A percentile compares a stretch with the other conserved stretches of the same genome.
phyloP scores from a whole-genome alignment of 1,140 invertebrate genomes.

The Adelges cooleyi region DNA sequence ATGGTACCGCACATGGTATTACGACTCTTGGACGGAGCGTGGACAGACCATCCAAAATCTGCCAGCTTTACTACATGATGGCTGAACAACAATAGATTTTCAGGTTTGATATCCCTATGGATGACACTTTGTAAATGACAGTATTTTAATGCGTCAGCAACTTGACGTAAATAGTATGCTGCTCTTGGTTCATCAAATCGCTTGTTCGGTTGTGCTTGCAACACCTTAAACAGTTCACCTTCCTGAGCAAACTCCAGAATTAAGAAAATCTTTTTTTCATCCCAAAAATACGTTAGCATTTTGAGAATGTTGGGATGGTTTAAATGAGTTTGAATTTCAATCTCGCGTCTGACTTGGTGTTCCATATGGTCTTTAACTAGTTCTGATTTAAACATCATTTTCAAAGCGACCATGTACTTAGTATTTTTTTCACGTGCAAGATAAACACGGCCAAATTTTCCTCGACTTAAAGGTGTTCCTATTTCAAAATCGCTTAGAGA shows the following conservation, averaged over 20 bases:
- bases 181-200: constrained; percentile 42
- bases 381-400: constrained; percentile 80
- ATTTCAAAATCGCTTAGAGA: constrained; percentile 69
- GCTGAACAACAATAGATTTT: constrained; percentile 67
- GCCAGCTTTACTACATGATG: constrained; percentile 75
- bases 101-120: constrained; percentile 84
- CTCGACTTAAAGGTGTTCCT: constrained; percentile 67
- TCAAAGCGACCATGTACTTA: constrained; percentile 78
- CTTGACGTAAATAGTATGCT: constrained; percentile 74
- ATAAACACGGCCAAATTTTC: constrained; percentile 86
- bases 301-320: constrained; percentile 83
- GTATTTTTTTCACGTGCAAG: constrained; percentile 72
- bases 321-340: constrained; percentile 89
- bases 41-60: constrained; percentile 92
- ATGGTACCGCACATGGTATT: constrained; percentile 85
- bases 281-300: constrained; percentile 83
- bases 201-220: constrained; percentile 52
- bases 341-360: constrained; percentile 74
- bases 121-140: constrained; percentile 83
- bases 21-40: constrained; percentile 71
- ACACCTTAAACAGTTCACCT: constrained; percentile 76
- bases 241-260: constrained; percentile 82
- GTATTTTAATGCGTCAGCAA: constrained; percentile 78
- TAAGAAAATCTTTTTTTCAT: constrained; percentile 76
- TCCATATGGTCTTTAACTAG: constrained; percentile 44